Base-by-base conservation (phyloP, 2,113 vertebrate genomes). In the Phrynocephalus versicolor region DNA sequence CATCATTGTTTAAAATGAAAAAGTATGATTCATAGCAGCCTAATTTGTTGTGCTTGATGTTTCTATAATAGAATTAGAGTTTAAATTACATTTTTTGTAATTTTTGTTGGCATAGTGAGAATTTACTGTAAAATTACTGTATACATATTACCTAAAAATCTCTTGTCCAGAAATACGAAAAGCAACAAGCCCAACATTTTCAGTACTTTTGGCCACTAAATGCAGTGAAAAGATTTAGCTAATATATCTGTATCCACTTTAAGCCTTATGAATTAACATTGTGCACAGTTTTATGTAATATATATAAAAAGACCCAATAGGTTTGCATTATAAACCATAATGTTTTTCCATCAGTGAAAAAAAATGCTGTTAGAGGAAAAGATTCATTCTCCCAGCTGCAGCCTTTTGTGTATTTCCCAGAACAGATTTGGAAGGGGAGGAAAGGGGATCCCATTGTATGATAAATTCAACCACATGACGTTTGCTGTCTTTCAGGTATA, bases 1-100 rank as follows among this genome's bases (percentile, higher is more conserved):
- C 91, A 13, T 94, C 92, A 94, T 92, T 93, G 88, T 94, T 94
- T 94, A 92, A 89, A 92, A 88, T 92, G 45, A 89, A 88, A 87
- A 93, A 92, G 84, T 85, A 55, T 90, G 91, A 80, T 89, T 87
- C 89, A 85, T 84, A 69, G 82, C 82, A 89, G 64, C 85, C 81
- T 91, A 41, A 73, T 90, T 86, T 91, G 37, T 51, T 67, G 60
- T 75, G 89, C 93, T 91, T 94, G 90, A 87, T 83, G 82, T 74
- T 80, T 77, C 13, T 89, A 55, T 27, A 41, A 55, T 65, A 85
- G 70, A 81, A 75, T 2, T 0, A 88, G 23, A 85, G 83, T 85
- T 85, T 75, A 92, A 88, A 88, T 88, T 82, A 41, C 78, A 51
- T 86, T 86, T 83, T 55, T 33, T 83, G 85, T 82, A 90, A 88